Evolutionary conservation across 2,113 vertebrate species (phyloP).

Genomic region (Myiagra hebetior): DNA sequence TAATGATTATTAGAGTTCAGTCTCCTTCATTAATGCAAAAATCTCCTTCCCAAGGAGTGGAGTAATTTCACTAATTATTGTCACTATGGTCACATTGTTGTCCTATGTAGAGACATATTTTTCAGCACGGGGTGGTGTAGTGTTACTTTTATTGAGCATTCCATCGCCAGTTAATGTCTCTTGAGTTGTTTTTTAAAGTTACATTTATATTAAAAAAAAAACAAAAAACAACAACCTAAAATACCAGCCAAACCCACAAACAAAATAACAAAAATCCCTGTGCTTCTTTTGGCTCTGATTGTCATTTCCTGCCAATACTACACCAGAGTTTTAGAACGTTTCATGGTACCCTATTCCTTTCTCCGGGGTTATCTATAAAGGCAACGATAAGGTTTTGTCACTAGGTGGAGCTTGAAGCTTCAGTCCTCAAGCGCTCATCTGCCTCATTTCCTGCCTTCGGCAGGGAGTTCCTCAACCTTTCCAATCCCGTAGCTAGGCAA

Average conservation of each 20-base stretch:
- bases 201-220: background rate
- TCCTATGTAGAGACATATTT: background rate
- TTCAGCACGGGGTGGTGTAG: fast-evolving
- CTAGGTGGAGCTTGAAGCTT: conserved; percentile 53
- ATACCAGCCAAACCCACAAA: background rate
- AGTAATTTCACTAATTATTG: background rate
- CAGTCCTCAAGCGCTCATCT: background rate
- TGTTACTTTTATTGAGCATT: background rate
- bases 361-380: background rate
- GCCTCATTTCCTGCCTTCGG: conserved; percentile 12
- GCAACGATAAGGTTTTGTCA: background rate
- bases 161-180: background rate
- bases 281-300: background rate
- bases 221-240: too few species aligned
- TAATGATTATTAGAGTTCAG: background rate
- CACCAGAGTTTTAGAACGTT: background rate
- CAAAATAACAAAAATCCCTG: background rate
- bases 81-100: background rate
- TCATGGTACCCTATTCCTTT: background rate
- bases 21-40: background rate
- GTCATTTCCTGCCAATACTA: background rate
- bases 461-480: conserved; percentile 37
- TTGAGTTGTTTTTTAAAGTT: background rate
- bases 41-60: background rate
- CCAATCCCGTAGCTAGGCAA: conserved; percentile 50